Conservation (phyloP, 1,140 invertebrate species). For the Caerostris darwini region DNA sequence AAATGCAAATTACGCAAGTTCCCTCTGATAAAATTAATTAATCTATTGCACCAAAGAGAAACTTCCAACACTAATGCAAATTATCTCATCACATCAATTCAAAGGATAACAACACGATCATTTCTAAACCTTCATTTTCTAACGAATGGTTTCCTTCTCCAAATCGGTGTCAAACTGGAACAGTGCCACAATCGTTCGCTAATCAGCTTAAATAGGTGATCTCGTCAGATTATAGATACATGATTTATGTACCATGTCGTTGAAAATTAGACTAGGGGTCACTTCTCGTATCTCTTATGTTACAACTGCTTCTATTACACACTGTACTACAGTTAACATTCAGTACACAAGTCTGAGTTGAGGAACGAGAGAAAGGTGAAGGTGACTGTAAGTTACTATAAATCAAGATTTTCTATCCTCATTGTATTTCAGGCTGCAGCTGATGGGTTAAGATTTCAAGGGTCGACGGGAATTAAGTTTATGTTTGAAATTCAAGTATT, state of each 20-base stretch:
- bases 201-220: conserved; percentile 10
- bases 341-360: not conserved
- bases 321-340: too few species aligned
- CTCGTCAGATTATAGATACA: conserved; percentile 22
- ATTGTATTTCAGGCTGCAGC: not conserved
- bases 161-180: not conserved
- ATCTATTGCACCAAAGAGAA: not conserved
- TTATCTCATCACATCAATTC: not conserved
- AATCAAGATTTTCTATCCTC: conserved; percentile 8
- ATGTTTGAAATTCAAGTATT: not conserved
- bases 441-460: not conserved
- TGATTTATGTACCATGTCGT: not conserved
- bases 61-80: not conserved
- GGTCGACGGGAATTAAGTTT: not conserved
- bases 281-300: conserved; percentile 12
- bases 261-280: conserved; percentile 2
- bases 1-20: too few species aligned
- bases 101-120: not conserved
- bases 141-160: not conserved
- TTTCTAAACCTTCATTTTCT: conserved; percentile 7
- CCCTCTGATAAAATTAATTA: too few species aligned
- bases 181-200: conserved; percentile 20
- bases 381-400: not conserved
- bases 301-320: not conserved
- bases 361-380: not conserved